These are phyloP conservation scores for Tinea semifulvella DNA, from an alignment of 2,888 invertebrate genomes.

Conservation along the genomic window DNA sequence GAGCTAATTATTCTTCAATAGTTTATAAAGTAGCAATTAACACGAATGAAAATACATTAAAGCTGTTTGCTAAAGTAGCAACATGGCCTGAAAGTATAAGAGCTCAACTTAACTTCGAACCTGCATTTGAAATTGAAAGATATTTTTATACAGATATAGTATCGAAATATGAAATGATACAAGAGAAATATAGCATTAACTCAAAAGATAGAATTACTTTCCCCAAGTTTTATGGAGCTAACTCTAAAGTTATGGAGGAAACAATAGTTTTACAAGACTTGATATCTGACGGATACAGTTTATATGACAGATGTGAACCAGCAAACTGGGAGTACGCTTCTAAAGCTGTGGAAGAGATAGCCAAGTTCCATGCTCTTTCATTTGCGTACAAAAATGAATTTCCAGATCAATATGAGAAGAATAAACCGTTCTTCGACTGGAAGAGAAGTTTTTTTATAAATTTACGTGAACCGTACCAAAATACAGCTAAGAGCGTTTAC, in stretches of 20 bases:
- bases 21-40: not conserved
- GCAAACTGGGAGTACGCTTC: slow-evolving; percentile 34
- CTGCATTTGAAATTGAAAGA: slow-evolving; percentile 2
- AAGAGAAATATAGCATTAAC: slow-evolving; percentile 1
- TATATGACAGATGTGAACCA: slow-evolving; percentile 26
- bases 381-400: slow-evolving; percentile 35
- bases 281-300: slow-evolving; percentile 26
- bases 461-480: not conserved
- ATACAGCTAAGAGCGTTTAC: slow-evolving; percentile 13
- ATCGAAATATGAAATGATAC: slow-evolving; percentile 1
- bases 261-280: slow-evolving; percentile 37
- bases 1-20: slow-evolving; percentile 11
- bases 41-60: slow-evolving; percentile 13
- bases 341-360: slow-evolving; percentile 28
- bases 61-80: slow-evolving; percentile 5
- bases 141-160: slow-evolving; percentile 3
- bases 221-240: slow-evolving; percentile 30
- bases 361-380: slow-evolving; percentile 42
- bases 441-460: not conserved
- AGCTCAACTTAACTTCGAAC: not conserved
- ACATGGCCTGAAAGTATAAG: slow-evolving; percentile 3
- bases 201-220: slow-evolving; percentile 24
- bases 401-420: slow-evolving; percentile 27
- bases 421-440: slow-evolving; percentile 16
- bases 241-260: slow-evolving; percentile 25